Conservation (phyloP, 2,797 vertebrate genomes). For the Labroides dimidiatus region DNA sequence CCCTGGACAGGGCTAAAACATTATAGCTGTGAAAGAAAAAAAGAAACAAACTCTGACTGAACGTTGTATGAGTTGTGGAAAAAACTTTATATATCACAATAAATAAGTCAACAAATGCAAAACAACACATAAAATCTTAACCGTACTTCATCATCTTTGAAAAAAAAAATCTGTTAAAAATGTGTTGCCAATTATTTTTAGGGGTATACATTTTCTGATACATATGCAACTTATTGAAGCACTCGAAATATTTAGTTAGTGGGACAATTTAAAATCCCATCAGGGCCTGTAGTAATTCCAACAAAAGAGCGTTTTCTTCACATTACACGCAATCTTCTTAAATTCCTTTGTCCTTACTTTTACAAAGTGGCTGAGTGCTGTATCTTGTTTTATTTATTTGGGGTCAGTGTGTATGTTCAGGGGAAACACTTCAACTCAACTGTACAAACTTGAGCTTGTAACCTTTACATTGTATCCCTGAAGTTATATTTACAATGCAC, state of each 20-base stretch:
- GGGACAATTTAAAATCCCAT: not conserved
- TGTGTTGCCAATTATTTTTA: not conserved
- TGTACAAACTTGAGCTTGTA: not conserved
- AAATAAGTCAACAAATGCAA: slow-evolving; percentile 35
- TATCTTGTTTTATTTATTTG: slow-evolving; percentile 46
- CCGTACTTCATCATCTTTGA: slow-evolving; percentile 10
- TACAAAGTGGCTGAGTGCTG: slow-evolving; percentile 21
- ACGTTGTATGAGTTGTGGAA: not conserved
- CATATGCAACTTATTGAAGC: not conserved
- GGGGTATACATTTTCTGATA: not conserved
- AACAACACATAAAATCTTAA: slow-evolving; percentile 17
- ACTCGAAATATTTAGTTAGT: slow-evolving; percentile 1
- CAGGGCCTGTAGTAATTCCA: not conserved
- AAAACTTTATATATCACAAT: slow-evolving; percentile 52
- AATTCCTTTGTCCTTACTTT: not conserved
- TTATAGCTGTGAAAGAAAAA: not conserved
- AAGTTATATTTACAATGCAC: not conserved
- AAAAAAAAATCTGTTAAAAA: not conserved
- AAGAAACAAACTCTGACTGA: not conserved
- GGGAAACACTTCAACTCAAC: not conserved
- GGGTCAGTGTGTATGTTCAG: slow-evolving; percentile 41
- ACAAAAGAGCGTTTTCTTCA: slow-evolving; percentile 3
- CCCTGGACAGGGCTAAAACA: no score
- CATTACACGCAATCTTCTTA: not conserved
- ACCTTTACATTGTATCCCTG: not conserved